Conservation (phyloP, 2,797 vertebrate genomes). For the Molossus molossus region DNA sequence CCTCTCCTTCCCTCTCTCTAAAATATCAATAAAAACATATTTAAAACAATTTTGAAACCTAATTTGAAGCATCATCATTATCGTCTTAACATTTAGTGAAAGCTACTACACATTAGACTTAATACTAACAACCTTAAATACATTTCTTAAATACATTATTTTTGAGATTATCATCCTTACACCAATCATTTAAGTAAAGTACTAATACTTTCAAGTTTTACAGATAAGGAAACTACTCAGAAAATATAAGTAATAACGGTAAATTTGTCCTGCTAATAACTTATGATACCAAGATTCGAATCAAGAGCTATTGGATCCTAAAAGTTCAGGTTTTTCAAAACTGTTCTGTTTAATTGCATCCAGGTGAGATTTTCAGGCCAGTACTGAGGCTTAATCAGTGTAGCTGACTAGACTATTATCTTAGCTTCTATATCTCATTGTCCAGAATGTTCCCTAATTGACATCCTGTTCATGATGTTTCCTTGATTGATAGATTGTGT, state of each 20-base stretch:
- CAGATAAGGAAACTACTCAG: not conserved
- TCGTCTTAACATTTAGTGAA: not conserved
- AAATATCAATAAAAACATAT: too few species aligned
- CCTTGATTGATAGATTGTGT: not conserved
- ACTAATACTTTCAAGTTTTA: not conserved
- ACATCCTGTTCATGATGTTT: not conserved
- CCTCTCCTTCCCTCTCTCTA: too few species aligned
- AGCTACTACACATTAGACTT: not conserved
- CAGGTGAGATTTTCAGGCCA: not conserved
- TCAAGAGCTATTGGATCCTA: not conserved
- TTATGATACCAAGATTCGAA: not conserved
- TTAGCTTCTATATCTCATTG: not conserved
- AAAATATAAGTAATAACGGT: not conserved
- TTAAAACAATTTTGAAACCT: not conserved
- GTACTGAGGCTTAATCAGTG: not conserved
- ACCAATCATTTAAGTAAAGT: not conserved
- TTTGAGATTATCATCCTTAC: not conserved
- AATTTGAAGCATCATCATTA: not conserved
- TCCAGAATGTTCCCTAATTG: not conserved
- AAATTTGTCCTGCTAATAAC: not conserved
- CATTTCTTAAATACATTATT: not conserved
- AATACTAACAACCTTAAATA: not conserved
- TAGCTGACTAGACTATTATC: not conserved
- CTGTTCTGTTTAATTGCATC: not conserved
- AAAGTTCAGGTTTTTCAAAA: constrained; percentile 15